Evolutionary conservation across 2,113 vertebrate species (phyloP).

Genomic region (Acinonyx jubatus): DNA sequence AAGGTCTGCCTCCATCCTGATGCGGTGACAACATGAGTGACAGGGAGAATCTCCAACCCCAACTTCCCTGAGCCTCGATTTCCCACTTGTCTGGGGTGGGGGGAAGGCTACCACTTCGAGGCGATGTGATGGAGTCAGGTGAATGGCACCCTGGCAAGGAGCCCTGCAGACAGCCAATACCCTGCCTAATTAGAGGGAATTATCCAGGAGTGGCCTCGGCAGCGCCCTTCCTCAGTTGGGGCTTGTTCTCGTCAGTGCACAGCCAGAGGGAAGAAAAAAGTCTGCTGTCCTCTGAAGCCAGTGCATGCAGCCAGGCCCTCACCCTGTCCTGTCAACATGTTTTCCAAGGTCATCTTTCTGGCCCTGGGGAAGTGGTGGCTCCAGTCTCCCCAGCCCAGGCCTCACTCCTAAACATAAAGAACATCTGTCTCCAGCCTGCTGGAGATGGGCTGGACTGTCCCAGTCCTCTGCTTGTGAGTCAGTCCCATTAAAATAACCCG

Average conservation of each 20-base stretch:
- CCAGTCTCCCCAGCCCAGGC: background rate
- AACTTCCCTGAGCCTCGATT: background rate
- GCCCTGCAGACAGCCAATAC: background rate
- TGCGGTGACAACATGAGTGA: rapidly evolving
- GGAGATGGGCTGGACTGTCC: background rate
- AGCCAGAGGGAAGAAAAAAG: background rate
- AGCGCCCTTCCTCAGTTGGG: background rate
- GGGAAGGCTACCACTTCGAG: rapidly evolving
- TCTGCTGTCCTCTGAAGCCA: background rate
- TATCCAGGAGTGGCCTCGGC: background rate
- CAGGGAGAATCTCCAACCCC: too few species aligned
- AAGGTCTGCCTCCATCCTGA: background rate
- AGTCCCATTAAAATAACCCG: background rate
- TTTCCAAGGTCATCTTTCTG: background rate
- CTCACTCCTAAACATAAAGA: background rate
- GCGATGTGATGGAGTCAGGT: background rate
- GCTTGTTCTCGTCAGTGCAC: background rate
- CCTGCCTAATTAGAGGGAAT: background rate
- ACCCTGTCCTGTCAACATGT: background rate
- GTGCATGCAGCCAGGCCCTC: background rate
- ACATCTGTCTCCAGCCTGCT: background rate
- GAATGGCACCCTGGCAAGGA: background rate
- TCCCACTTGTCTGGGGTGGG: background rate
- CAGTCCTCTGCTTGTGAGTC: background rate
- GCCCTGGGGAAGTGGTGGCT: background rate